A percentile compares a stretch with the other conserved stretches of the same genome.
Evolutionary conservation across 2,888 invertebrate genomes (phyloP).

Genomic region (Drosophila anceps): DNA sequence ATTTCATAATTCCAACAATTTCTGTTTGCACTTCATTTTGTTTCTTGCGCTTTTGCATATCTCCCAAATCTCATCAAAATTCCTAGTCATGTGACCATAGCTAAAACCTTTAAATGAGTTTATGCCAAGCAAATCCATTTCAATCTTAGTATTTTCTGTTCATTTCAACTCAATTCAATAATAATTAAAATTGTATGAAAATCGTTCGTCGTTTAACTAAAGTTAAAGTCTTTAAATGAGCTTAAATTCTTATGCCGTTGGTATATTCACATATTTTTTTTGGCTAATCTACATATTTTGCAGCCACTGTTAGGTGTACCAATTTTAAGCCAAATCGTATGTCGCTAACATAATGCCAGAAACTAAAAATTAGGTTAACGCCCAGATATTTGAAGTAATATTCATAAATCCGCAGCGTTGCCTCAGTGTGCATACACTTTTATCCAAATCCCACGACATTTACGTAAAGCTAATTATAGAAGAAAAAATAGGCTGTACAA

Average conservation of each 20-base stretch:
- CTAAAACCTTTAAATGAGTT: not conserved
- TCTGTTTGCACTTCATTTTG: too few relatives aligned
- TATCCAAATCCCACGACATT: slow-evolving; percentile 6
- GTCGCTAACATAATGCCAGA: slow-evolving; percentile 13
- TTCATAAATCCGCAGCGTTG: not conserved
- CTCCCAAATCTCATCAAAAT: not conserved
- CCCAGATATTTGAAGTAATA: not conserved
- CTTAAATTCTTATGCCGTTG: not conserved
- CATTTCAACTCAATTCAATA: not conserved
- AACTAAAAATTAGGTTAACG: slow-evolving; percentile 4
- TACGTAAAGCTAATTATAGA: slow-evolving; percentile 6
- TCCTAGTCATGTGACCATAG: not conserved
- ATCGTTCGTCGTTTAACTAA: not conserved
- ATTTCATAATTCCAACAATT: not conserved
- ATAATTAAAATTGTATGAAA: not conserved
- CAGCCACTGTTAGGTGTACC: not conserved
- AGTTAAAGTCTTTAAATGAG: not conserved
- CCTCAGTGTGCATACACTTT: not conserved
- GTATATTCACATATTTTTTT: not conserved
- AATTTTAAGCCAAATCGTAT: slow-evolving; percentile 2
- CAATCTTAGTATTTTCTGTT: not conserved
- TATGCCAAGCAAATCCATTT: not conserved
- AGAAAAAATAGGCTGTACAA: slow-evolving; percentile 6
- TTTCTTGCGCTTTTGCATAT: too few relatives aligned
- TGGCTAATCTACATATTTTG: not conserved